Conservation (phyloP, 2,797 vertebrate species). For the Sebastes itinus region DNA sequence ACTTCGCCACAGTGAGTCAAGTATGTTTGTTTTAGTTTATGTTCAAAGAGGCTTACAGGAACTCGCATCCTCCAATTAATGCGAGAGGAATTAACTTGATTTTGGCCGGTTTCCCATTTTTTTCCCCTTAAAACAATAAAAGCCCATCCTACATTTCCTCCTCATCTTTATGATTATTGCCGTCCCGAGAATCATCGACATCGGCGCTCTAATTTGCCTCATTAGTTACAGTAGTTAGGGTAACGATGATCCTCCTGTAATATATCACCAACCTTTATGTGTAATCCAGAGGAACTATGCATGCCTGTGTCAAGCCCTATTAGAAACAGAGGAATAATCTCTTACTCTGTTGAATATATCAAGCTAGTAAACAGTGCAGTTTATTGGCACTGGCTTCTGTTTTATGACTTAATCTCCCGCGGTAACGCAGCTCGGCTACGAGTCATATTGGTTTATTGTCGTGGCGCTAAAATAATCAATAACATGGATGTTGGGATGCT, state of each 20-base stretch:
- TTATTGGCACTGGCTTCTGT: constrained; percentile 64
- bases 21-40: constrained; percentile 79
- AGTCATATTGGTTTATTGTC: constrained; percentile 74
- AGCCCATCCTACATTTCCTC: constrained; percentile 57
- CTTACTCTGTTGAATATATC: constrained; percentile 51
- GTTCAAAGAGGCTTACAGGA: constrained; percentile 73
- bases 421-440: constrained; percentile 47
- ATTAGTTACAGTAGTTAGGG: constrained; percentile 77
- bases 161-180: constrained; percentile 68
- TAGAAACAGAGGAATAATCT: constrained; percentile 63
- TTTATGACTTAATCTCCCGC: constrained; percentile 73
- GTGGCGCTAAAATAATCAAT: constrained; percentile 68
- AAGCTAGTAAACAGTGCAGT: constrained; percentile 50
- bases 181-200: constrained; percentile 59
- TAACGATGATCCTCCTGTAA: constrained; percentile 69
- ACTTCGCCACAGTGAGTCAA: constrained; percentile 71
- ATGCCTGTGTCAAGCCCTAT: constrained; percentile 48
- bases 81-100: constrained; percentile 70
- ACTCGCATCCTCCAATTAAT: constrained; percentile 69
- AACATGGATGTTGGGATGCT: constrained; percentile 53
- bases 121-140: constrained; percentile 60
- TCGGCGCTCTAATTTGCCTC: constrained; percentile 72
- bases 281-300: constrained; percentile 56
- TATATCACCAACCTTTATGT: constrained; percentile 61
- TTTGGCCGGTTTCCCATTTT: constrained; percentile 63